A percentile compares a stretch with the other conserved stretches of the same genome.
Conservation (phyloP, 2,888 invertebrate species). For the Drosophila subquinaria region DNA sequence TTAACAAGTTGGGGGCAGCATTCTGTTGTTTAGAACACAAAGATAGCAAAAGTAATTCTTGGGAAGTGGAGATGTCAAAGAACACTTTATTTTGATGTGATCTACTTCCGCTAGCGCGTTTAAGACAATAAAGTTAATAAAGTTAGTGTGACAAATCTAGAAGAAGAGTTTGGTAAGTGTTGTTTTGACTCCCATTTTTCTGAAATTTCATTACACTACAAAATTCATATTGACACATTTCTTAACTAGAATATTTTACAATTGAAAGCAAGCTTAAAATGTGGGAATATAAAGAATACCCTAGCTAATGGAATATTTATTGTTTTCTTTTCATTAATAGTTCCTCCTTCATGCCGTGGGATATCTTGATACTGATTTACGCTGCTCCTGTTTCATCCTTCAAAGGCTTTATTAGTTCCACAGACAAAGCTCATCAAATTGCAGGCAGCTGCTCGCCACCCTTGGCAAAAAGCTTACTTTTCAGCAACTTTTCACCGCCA, state of each 20-base stretch:
- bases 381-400: background rate
- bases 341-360: background rate
- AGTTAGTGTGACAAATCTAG: background rate
- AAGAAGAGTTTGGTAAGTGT: background rate
- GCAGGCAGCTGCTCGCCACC: constrained; percentile 47
- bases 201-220: background rate
- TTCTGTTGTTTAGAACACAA: constrained; percentile 6
- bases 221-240: background rate
- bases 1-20: constrained; percentile 60
- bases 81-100: constrained; percentile 1
- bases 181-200: background rate
- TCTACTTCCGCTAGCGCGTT: constrained; percentile 18
- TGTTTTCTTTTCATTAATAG: constrained; percentile 8
- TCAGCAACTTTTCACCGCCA: constrained; percentile 17
- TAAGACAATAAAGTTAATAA: background rate
- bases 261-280: background rate
- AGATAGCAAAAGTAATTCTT: constrained; percentile 17
- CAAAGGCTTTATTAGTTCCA: constrained; percentile 35
- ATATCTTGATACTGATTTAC: background rate
- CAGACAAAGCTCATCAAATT: constrained; percentile 52
- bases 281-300: background rate
- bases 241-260: background rate
- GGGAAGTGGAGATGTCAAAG: constrained; percentile 15
- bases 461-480: constrained; percentile 47
- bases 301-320: background rate